Percentiles rank a stretch among this genome's conserved stretches.
These are phyloP conservation scores for Parelbella ahira DNA, from an alignment of 2,888 invertebrate genomes.

Conservation along the genomic window DNA sequence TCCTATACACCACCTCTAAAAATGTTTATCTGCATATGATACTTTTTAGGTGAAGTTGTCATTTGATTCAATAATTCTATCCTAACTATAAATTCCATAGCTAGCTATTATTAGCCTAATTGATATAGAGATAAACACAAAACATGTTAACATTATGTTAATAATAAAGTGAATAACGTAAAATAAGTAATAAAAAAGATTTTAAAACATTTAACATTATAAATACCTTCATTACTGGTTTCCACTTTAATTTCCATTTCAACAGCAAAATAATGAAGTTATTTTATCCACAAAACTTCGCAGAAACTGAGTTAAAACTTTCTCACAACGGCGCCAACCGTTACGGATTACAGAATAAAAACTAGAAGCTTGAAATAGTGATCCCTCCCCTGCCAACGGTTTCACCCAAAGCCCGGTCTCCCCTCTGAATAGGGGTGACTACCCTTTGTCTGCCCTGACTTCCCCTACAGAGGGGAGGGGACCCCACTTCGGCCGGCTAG, in stretches of 20 bases:
- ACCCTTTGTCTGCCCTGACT: conserved; percentile 74
- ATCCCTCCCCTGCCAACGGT: conserved; percentile 62
- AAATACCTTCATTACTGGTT: not conserved
- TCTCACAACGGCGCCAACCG: conserved; percentile 42
- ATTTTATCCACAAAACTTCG: conserved; percentile 4
- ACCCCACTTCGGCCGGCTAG: conserved; percentile 67
- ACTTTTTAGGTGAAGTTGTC: too few relatives aligned
- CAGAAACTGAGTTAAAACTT: conserved; percentile 31
- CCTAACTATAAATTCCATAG: too few relatives aligned
- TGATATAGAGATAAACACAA: too few relatives aligned
- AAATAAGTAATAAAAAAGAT: too few relatives aligned
- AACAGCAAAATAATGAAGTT: too few relatives aligned
- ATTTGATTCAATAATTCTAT: too few relatives aligned
- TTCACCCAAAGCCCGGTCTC: conserved; percentile 67
- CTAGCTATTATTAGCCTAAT: too few relatives aligned
- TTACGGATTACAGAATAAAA: conserved; percentile 48
- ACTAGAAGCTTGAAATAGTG: conserved; percentile 56
- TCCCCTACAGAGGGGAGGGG: conserved; percentile 72
- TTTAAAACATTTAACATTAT: too few relatives aligned
- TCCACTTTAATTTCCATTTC: conserved; percentile 1
- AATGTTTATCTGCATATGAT: too few relatives aligned
- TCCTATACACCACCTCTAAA: too few relatives aligned
- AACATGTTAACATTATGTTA: too few relatives aligned
- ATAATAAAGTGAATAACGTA: too few relatives aligned
- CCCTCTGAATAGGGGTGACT: conserved; percentile 74